A percentile compares a stretch with the other conserved stretches of the same genome.
Conservation (phyloP, 2,888 invertebrate genomes). For the Diabrotica balteata region DNA sequence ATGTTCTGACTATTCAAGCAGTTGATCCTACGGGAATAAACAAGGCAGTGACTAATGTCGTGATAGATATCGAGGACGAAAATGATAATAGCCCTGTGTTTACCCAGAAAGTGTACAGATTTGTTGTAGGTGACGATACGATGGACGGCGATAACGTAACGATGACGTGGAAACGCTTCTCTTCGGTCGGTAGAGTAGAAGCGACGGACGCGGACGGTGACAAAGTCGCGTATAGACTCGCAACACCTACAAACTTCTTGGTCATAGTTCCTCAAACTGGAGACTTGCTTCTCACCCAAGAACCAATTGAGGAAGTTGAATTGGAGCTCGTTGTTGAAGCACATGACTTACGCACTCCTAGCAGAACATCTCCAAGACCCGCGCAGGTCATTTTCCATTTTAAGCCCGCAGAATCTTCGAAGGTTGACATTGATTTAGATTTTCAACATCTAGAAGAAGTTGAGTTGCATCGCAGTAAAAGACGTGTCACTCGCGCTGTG, state of each 20-base stretch:
- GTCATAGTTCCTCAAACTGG: slow-evolving; percentile 90
- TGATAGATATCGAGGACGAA: slow-evolving; percentile 80
- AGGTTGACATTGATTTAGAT: slow-evolving; percentile 67
- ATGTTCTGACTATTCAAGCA: slow-evolving; percentile 80
- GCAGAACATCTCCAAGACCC: slow-evolving; percentile 72
- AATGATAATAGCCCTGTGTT: slow-evolving; percentile 93
- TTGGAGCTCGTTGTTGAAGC: slow-evolving; percentile 79
- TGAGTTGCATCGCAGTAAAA: slow-evolving; percentile 73
- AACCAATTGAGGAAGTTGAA: slow-evolving; percentile 69
- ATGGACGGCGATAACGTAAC: slow-evolving; percentile 67
- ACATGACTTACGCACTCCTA: slow-evolving; percentile 81
- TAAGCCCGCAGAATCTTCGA: slow-evolving; percentile 63
- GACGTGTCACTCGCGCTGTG: slow-evolving; percentile 88
- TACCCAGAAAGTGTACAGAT: slow-evolving; percentile 78
- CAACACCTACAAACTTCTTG: slow-evolving; percentile 80
- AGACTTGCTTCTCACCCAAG: slow-evolving; percentile 82
- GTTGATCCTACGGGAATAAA: slow-evolving; percentile 81
- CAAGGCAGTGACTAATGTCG: slow-evolving; percentile 80
- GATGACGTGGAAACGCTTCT: slow-evolving; percentile 78
- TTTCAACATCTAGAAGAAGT: slow-evolving; percentile 60
- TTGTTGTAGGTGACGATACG: slow-evolving; percentile 73
- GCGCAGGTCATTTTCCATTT: slow-evolving; percentile 82
- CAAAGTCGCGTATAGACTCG: slow-evolving; percentile 84
- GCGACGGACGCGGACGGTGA: slow-evolving; percentile 93
- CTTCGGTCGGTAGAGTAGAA: slow-evolving; percentile 82